phyloP scores from a whole-genome alignment of 2,113 vertebrate species.

The Nycticryphes semicollaris region DNA sequence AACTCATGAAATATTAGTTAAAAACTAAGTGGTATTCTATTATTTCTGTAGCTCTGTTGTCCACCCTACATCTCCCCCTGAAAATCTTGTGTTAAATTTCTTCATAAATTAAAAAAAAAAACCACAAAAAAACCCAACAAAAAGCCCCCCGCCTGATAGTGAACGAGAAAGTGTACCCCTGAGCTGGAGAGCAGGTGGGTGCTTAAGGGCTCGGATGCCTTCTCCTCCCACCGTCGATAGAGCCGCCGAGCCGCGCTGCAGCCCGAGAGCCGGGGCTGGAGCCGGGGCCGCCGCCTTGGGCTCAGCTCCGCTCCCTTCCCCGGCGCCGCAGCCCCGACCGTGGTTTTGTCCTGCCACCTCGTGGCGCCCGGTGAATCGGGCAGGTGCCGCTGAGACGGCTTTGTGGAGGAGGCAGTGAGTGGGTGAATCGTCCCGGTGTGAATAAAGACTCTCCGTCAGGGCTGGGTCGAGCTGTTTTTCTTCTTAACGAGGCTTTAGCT shows the following conservation, averaged over 20 bases:
- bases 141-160: accelerated
- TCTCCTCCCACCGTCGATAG: accelerated
- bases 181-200: background rate
- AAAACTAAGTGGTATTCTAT: background rate
- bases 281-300: too few relatives aligned
- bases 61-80: accelerated
- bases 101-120: background rate
- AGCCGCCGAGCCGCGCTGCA: too few relatives aligned
- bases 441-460: too few relatives aligned
- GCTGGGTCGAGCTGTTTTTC: accelerated
- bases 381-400: background rate
- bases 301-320: too few relatives aligned
- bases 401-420: accelerated
- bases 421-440: accelerated
- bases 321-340: background rate
- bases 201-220: accelerated
- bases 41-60: background rate
- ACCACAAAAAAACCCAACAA: background rate
- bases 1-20: accelerated
- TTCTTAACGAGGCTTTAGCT: accelerated
- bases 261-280: too few relatives aligned
- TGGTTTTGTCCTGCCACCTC: constrained; percentile 35
- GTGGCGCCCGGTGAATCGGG: background rate
- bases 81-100: background rate
- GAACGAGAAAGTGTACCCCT: background rate